Conservation (phyloP, 2,888 invertebrate genomes). For the Vanessa cardui region DNA sequence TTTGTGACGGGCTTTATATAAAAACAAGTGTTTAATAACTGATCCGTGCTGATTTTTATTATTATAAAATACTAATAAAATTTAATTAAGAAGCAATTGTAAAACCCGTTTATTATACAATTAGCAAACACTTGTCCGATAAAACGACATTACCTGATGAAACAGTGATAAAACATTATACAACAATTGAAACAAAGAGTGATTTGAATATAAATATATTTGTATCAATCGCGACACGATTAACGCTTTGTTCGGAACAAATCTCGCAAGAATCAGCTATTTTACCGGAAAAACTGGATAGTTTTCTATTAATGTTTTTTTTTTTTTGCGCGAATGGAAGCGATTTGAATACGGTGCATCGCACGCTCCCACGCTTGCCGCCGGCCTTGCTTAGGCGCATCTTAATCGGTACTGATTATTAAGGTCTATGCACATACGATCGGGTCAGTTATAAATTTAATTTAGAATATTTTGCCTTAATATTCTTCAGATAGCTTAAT, state of each 20-base stretch:
- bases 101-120: constrained; percentile 13
- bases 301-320: constrained; percentile 63
- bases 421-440: constrained; percentile 27
- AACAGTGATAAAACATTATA: constrained; percentile 30
- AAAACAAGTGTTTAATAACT: too few species aligned
- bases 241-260: constrained; percentile 62
- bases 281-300: constrained; percentile 79
- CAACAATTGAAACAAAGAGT: constrained; percentile 59
- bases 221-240: constrained; percentile 54
- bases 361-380: constrained; percentile 68
- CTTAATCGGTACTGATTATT: constrained; percentile 42
- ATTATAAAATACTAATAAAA: too few species aligned
- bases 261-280: constrained; percentile 50
- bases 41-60: too few species aligned
- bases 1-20: too few species aligned
- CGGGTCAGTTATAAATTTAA: not conserved
- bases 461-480: not conserved
- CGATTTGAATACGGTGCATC: constrained; percentile 69
- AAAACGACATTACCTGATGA: constrained; percentile 28
- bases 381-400: constrained; percentile 53
- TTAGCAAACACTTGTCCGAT: constrained; percentile 22
- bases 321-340: constrained; percentile 39
- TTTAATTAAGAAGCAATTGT: too few species aligned
- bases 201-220: constrained; percentile 70
- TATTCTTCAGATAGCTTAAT: not conserved